Percentiles rank a stretch among this genome's conserved stretches.
These are phyloP conservation scores for Petrolisthes manimaculis DNA, from an alignment of 2,888 invertebrate species.

Conservation along the genomic window DNA sequence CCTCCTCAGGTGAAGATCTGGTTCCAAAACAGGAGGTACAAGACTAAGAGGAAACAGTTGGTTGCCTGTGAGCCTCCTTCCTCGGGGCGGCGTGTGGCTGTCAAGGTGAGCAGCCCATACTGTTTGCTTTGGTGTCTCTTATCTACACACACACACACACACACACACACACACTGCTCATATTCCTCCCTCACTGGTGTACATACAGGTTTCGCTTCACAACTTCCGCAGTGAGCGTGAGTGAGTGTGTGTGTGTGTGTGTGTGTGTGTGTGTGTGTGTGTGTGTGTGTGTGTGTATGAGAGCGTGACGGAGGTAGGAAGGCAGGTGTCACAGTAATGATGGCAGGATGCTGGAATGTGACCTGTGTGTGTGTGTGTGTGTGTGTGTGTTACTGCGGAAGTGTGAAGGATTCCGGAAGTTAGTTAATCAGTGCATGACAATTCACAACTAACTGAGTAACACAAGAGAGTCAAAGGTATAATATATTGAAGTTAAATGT, in stretches of 20 bases:
- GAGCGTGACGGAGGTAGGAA: not conserved
- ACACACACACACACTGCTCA: not conserved
- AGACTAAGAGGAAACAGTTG: constrained; percentile 86
- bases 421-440: too few relatives aligned
- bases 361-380: not conserved
- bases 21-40: constrained; percentile 91
- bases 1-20: constrained; percentile 76
- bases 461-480: too few relatives aligned
- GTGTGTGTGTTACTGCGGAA: too few relatives aligned
- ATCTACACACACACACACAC: not conserved
- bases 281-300: not conserved
- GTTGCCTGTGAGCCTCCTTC: constrained; percentile 58
- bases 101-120: constrained; percentile 46
- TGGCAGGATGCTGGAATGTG: too few relatives aligned
- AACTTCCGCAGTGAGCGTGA: too few relatives aligned
- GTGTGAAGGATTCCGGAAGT: too few relatives aligned
- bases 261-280: too few relatives aligned
- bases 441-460: too few relatives aligned
- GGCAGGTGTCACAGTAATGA: not conserved
- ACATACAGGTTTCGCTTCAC: too few relatives aligned
- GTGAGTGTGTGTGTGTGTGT: too few relatives aligned
- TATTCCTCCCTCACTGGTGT: not conserved
- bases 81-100: constrained; percentile 62
- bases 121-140: not conserved
- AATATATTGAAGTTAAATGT: too few relatives aligned